These are phyloP conservation scores for Petrocephalus zakoni DNA, from an alignment of 2,113 vertebrate genomes.

Conservation along the genomic window DNA sequence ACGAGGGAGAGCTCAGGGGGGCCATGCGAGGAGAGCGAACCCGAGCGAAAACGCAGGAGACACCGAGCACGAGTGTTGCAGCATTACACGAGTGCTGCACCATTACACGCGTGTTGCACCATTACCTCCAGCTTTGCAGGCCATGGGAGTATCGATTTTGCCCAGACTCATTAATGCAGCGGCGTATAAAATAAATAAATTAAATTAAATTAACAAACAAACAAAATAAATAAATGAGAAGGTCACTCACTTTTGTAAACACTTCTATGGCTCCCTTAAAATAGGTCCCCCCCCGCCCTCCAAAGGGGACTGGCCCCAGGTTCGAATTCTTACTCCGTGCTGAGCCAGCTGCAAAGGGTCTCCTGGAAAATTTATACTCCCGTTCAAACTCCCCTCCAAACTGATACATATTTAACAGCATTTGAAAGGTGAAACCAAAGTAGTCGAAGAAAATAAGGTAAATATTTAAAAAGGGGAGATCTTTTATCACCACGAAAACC, in stretches of 20 bases:
- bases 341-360: background rate
- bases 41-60: slow-evolving; percentile 8
- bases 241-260: background rate
- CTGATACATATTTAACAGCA: slow-evolving; percentile 26
- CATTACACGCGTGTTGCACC: slow-evolving; percentile 42
- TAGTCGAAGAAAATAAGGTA: slow-evolving; percentile 17
- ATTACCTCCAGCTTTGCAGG: slow-evolving; percentile 44
- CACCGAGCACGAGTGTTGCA: slow-evolving; percentile 30
- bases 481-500: background rate
- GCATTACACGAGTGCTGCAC: slow-evolving; percentile 42
- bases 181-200: too few relatives aligned
- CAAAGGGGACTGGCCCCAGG: background rate
- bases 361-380: slow-evolving; percentile 20
- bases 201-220: background rate
- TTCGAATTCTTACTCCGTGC: background rate
- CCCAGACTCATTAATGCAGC: slow-evolving; percentile 29
- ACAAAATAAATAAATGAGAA: background rate
- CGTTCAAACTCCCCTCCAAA: background rate
- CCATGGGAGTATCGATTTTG: slow-evolving; percentile 36
- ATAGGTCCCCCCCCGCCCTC: background rate
- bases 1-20: background rate
- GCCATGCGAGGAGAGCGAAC: background rate
- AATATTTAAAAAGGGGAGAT: slow-evolving; percentile 17
- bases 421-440: background rate
- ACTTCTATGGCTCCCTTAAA: background rate